A percentile compares a stretch with the other conserved stretches of the same genome.
Conservation (phyloP, 2,888 invertebrate species). For the Augochlorella aurata region DNA sequence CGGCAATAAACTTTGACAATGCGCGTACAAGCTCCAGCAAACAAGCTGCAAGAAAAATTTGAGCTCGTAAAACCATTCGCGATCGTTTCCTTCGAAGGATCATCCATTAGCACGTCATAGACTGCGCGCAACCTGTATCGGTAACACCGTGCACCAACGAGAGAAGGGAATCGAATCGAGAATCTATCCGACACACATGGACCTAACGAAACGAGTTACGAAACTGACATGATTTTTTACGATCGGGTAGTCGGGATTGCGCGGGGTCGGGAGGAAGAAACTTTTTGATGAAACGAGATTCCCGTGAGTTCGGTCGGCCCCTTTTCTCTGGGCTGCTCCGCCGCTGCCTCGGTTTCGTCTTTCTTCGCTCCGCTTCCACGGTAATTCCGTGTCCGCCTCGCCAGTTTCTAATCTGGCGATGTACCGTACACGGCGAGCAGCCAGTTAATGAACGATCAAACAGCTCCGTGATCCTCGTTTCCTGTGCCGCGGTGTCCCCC, state of each 20-base stretch:
- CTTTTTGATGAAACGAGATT: constrained; percentile 42
- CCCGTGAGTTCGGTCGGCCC: constrained; percentile 3
- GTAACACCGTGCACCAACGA: neutral
- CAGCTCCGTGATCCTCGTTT: constrained; percentile 31
- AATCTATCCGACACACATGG: neutral
- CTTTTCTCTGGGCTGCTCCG: no score
- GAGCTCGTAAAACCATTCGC: no score
- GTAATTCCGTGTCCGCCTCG: constrained; percentile 8
- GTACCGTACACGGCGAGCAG: constrained; percentile 15
- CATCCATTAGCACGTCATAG: no score
- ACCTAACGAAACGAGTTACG: constrained; percentile 42
- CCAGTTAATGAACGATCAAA: constrained; percentile 35
- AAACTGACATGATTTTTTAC: constrained; percentile 40
- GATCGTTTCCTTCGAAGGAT: no score
- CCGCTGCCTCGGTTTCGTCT: no score
- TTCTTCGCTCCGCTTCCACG: neutral
- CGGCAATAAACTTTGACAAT: no score
- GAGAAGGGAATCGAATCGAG: neutral
- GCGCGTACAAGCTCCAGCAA: no score
- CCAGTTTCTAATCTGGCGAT: constrained; percentile 39
- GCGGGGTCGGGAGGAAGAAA: constrained; percentile 10
- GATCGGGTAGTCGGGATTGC: constrained; percentile 15
- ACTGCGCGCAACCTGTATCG: no score
- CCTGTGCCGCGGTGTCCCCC: constrained; percentile 3
- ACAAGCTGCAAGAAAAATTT: no score